Conservation (phyloP, 2,888 invertebrate genomes). For the Dasypogon diadema region DNA sequence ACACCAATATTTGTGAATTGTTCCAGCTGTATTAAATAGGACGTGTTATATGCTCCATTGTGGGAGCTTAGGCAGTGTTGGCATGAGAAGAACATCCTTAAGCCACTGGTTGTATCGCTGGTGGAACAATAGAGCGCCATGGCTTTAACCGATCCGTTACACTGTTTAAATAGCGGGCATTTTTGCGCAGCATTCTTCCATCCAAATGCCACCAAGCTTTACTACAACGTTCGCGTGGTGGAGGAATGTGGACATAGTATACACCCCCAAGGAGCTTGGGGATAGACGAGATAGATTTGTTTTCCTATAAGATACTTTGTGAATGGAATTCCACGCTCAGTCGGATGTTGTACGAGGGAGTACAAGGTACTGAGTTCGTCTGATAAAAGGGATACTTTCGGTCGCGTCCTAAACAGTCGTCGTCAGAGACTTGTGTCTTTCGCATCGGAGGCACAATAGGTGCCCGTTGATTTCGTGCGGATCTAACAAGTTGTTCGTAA, state of each 20-base stretch:
- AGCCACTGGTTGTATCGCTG: neutral
- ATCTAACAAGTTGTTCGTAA: neutral
- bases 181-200: conserved; percentile 32
- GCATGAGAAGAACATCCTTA: neutral
- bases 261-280: neutral
- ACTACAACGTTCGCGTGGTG: neutral
- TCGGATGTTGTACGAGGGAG: conserved; percentile 61
- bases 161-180: neutral
- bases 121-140: neutral
- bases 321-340: conserved; percentile 60
- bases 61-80: neutral
- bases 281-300: neutral
- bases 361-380: conserved; percentile 57
- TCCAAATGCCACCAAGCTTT: neutral
- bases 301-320: conserved; percentile 42
- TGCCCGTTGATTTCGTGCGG: conserved; percentile 52
- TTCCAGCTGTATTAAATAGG: neutral
- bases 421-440: conserved; percentile 45
- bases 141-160: no score
- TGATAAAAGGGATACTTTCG: conserved; percentile 57
- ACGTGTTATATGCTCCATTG: conserved; percentile 21
- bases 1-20: conserved; percentile 34
- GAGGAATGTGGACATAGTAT: neutral
- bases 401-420: neutral
- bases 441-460: neutral